Conservation (phyloP, 1,140 invertebrate species). For the Drosophila pruinosa region DNA sequence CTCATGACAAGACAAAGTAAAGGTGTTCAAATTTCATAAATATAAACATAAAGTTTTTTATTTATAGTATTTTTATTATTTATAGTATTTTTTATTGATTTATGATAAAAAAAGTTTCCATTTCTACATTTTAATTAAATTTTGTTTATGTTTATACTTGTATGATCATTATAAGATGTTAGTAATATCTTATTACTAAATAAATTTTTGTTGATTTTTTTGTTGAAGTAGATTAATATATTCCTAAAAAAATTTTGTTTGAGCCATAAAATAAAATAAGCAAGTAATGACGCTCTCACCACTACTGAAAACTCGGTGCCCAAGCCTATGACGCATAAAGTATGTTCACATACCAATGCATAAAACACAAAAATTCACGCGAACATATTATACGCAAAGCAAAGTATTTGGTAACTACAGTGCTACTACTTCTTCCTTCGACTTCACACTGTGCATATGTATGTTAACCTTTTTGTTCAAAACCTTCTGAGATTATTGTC, state of each 20-base stretch:
- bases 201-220: no score
- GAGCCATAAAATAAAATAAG: slow-evolving; percentile 9
- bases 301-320: neutral
- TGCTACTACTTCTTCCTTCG: neutral
- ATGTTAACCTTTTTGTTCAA: neutral
- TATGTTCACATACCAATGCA: slow-evolving; percentile 7
- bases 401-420: neutral
- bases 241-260: no score
- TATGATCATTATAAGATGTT: slow-evolving; percentile 42
- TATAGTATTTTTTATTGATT: neutral
- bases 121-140: slow-evolving; percentile 6
- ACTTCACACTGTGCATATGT: neutral
- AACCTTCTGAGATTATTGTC: neutral
- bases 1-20: slow-evolving; percentile 63
- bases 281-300: neutral
- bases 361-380: neutral
- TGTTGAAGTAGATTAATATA: no score
- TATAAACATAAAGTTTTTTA: slow-evolving; percentile 32
- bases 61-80: slow-evolving; percentile 23
- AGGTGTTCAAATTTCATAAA: slow-evolving; percentile 66
- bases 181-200: no score
- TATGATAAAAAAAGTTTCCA: neutral
- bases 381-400: neutral
- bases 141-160: slow-evolving; percentile 9
- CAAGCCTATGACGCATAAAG: neutral